A percentile compares a stretch with the other conserved stretches of the same genome.
phyloP scores from a whole-genome alignment of 2,797 vertebrate species.

The Premnoplex brunnescens region DNA sequence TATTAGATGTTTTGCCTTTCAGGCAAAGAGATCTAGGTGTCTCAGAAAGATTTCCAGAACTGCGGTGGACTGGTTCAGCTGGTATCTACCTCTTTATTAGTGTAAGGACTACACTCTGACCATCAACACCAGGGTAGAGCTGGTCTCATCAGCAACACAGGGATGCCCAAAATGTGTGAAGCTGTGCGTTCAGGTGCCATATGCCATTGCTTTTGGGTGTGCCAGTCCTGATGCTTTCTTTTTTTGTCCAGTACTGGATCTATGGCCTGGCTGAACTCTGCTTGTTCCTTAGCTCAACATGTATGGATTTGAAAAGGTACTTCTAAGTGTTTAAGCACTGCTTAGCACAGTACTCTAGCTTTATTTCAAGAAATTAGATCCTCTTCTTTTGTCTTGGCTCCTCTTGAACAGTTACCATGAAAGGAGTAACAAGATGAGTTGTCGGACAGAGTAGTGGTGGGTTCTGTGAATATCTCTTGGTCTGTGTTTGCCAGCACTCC shows the following conservation, averaged over 20 bases:
- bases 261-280: background rate
- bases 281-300: background rate
- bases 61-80: background rate
- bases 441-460: background rate
- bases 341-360: background rate
- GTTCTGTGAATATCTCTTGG: background rate
- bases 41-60: background rate
- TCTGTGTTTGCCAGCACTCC: background rate
- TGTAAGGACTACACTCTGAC: background rate
- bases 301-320: background rate
- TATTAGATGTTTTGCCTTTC: background rate
- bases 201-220: background rate
- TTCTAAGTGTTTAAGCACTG: background rate
- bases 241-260: background rate
- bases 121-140: background rate
- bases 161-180: background rate
- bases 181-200: conserved; percentile 15
- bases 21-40: background rate
- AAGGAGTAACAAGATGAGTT: background rate
- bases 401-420: background rate
- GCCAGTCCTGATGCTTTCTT: background rate
- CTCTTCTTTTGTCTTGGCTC: background rate
- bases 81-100: background rate
- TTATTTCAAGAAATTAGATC: background rate
- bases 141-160: conserved; percentile 24